Evolutionary conservation across 2,888 invertebrate species (phyloP).

Genomic region (Bhutanitis thaidina): DNA sequence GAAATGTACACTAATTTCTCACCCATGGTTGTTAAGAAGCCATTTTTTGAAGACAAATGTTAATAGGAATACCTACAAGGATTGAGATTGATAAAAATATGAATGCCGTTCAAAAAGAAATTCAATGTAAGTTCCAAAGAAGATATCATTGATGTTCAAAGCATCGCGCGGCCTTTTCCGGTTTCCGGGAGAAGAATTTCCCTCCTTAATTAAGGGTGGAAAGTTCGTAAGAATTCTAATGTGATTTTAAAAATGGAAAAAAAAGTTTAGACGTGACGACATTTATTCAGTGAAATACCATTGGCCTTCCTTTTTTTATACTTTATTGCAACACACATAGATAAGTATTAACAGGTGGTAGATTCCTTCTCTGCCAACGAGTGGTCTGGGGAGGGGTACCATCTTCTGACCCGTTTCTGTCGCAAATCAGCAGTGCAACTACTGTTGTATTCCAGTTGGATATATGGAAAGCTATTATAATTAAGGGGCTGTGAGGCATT

Average conservation of each 20-base stretch:
- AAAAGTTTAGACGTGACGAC: constrained; percentile 5
- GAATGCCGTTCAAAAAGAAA: constrained; percentile 4
- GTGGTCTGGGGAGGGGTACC: no score
- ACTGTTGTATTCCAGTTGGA: no score
- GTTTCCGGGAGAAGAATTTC: constrained; percentile 10
- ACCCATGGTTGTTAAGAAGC: no score
- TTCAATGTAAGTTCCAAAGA: constrained; percentile 7
- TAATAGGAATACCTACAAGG: no score
- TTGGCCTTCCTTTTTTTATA: background rate
- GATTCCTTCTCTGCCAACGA: no score
- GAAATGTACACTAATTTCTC: no score
- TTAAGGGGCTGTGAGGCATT: no score
- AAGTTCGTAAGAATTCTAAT: constrained; percentile 10
- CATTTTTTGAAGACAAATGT: no score
- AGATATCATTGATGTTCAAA: constrained; percentile 14
- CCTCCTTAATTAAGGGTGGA: constrained; percentile 15
- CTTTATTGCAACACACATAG: background rate
- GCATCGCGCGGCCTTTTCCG: constrained; percentile 8
- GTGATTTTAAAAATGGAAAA: constrained; percentile 11
- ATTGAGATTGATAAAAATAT: background rate
- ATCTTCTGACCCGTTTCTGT: no score
- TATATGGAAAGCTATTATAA: no score
- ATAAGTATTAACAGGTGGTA: background rate
- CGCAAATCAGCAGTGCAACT: no score
- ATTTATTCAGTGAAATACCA: background rate